Evolutionary conservation across 2,113 vertebrate species (phyloP).

Genomic region (Potamarius usumacintae): DNA sequence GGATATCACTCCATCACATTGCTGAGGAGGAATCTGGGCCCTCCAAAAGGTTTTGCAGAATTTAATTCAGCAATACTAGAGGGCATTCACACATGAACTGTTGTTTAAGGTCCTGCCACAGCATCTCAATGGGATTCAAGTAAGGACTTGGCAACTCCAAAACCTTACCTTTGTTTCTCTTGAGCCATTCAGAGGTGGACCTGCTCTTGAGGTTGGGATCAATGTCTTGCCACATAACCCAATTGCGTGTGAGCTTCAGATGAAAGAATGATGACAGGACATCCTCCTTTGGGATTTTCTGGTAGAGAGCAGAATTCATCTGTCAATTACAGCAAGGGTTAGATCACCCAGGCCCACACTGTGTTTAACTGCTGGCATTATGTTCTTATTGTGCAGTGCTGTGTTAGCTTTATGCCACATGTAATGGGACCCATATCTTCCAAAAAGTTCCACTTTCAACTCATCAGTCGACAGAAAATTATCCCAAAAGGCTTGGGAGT

Average conservation of each 20-base stretch:
- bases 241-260: not conserved
- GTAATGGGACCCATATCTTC: not conserved
- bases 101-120: not conserved
- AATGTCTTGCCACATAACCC: not conserved
- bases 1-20: not conserved
- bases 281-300: not conserved
- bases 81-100: not conserved
- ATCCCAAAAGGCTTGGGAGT: not conserved
- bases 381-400: too few species aligned
- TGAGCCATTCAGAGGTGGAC: not conserved
- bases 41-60: not conserved
- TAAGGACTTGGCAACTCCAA: not conserved
- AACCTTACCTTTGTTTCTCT: not conserved
- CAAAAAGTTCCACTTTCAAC: not conserved
- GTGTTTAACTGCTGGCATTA: too few species aligned
- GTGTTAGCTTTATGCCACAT: not conserved
- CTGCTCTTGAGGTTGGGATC: not conserved
- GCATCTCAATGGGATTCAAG: not conserved
- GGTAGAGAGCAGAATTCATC: not conserved
- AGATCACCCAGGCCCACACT: too few species aligned
- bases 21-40: not conserved
- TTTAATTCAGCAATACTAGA: not conserved
- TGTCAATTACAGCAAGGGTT: not conserved
- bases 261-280: not conserved
- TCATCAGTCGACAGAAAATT: not conserved